Evolutionary conservation across 1,140 invertebrate genomes (phyloP).

Genomic region (Drosophila busckii): DNA sequence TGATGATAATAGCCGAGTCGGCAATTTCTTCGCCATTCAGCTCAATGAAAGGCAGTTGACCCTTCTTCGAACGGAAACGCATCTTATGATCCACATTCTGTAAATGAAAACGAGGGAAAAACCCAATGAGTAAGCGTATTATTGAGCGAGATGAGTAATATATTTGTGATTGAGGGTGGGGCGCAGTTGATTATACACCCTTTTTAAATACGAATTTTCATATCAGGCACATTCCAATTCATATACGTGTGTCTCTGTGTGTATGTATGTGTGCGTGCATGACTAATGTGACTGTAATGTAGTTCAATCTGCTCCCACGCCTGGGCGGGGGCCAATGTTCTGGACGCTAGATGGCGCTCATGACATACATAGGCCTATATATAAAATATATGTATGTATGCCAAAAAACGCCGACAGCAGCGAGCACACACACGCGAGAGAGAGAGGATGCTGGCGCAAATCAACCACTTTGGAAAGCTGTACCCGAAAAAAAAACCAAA

Average conservation of each 20-base stretch:
- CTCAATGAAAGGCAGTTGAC: slow-evolving; percentile 94
- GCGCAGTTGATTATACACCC: slow-evolving; percentile 21
- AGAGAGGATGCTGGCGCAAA: slow-evolving; percentile 50
- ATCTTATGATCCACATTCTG: slow-evolving; percentile 97
- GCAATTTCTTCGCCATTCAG: slow-evolving; percentile 95
- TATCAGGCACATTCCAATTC: slow-evolving; percentile 39
- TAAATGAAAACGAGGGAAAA: slow-evolving; percentile 65
- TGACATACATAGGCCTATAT: slow-evolving; percentile 64
- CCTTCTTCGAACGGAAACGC: slow-evolving; percentile 95
- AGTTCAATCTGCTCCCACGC: slow-evolving; percentile 53
- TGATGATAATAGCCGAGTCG: slow-evolving; percentile 93
- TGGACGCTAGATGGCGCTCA: slow-evolving; percentile 62
- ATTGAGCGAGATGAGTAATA: slow-evolving; percentile 38
- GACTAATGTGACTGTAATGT: slow-evolving; percentile 53
- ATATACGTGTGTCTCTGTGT: slow-evolving; percentile 6
- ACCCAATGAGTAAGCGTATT: slow-evolving; percentile 22
- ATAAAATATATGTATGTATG: slow-evolving; percentile 48
- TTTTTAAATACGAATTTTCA: slow-evolving; percentile 16
- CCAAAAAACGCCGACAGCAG: too few relatives aligned
- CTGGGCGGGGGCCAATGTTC: slow-evolving; percentile 16
- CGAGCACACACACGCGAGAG: too few relatives aligned
- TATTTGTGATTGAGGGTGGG: slow-evolving; percentile 16
- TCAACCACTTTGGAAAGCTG: slow-evolving; percentile 60
- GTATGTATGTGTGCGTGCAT: slow-evolving; percentile 21
- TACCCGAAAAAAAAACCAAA: slow-evolving; percentile 53